Conservation (phyloP, 2,797 vertebrate genomes). For the Buphagus erythrorhynchus region DNA sequence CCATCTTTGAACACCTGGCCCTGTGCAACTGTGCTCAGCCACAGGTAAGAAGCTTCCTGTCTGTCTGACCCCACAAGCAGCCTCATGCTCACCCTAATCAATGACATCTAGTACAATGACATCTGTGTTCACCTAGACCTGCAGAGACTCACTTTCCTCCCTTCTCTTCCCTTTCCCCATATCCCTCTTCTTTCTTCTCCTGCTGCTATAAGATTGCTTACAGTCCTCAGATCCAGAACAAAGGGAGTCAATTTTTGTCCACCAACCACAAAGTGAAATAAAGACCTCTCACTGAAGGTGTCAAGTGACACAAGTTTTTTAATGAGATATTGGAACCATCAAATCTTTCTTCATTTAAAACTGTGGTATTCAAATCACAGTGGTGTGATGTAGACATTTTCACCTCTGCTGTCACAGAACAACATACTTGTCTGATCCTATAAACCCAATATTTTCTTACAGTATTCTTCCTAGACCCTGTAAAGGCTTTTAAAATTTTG, state of each 20-base stretch:
- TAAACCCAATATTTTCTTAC: not conserved
- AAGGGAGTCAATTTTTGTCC: not conserved
- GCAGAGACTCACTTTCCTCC: not conserved
- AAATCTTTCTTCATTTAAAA: not conserved
- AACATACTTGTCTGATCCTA: not conserved
- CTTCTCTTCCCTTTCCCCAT: not conserved
- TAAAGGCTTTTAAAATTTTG: not conserved
- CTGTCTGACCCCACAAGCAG: not conserved
- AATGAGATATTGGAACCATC: not conserved
- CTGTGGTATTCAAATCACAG: not conserved
- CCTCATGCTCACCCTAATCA: not conserved
- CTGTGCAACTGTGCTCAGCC: not conserved
- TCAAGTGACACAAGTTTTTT: not conserved
- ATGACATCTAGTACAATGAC: not conserved
- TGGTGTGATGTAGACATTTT: fast-evolving
- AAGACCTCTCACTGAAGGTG: not conserved
- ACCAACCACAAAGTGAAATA: not conserved
- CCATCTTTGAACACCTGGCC: not conserved
- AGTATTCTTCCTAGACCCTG: not conserved
- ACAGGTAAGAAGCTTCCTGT: not conserved
- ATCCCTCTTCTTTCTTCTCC: not conserved
- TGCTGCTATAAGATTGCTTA: not conserved
- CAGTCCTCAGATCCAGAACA: not conserved
- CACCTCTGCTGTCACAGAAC: not conserved
- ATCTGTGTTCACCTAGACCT: not conserved